A percentile compares a stretch with the other conserved stretches of the same genome.
phyloP scores from a whole-genome alignment of 2,797 vertebrate species.

The Pseudopleuronectes americanus region DNA sequence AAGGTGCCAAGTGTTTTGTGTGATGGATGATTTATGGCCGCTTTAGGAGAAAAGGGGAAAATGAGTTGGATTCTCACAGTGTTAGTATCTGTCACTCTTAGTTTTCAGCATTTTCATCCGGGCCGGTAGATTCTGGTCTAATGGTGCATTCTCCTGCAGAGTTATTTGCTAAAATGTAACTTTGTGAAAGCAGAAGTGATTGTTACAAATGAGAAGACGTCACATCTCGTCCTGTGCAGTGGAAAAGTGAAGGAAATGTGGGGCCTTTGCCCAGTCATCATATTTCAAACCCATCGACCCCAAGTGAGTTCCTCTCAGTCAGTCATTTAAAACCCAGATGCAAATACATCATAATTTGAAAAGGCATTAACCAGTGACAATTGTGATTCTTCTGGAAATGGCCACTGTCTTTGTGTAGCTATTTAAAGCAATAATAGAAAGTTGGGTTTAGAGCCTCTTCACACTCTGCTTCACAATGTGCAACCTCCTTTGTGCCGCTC shows the following conservation, averaged over 20 bases:
- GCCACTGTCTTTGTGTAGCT: conserved; percentile 36
- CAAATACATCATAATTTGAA: conserved; percentile 61
- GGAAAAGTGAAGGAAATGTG: conserved; percentile 9
- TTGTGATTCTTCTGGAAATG: conserved; percentile 46
- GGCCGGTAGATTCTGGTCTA: not conserved
- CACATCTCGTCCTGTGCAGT: conserved; percentile 33
- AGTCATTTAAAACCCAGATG: conserved; percentile 48
- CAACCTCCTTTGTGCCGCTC: conserved; percentile 36
- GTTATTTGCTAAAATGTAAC: conserved; percentile 2
- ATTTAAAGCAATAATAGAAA: conserved; percentile 52
- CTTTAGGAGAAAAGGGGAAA: conserved; percentile 1
- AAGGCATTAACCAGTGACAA: conserved; percentile 37
- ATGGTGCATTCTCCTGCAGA: conserved; percentile 11
- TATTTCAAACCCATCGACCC: conserved; percentile 46
- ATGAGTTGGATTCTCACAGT: not conserved
- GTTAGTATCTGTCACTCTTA: conserved; percentile 1
- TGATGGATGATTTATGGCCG: conserved; percentile 18
- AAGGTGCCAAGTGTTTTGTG: conserved; percentile 16
- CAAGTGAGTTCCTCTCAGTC: conserved; percentile 32
- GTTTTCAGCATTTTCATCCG: not conserved
- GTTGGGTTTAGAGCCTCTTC: conserved; percentile 53
- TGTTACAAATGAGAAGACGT: conserved; percentile 7
- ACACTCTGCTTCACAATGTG: conserved; percentile 50
- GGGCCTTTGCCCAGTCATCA: conserved; percentile 27
- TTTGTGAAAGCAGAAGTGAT: conserved; percentile 7